Base-by-base conservation (phyloP, 2,888 invertebrate genomes). In the Eupithecia tripunctaria region DNA sequence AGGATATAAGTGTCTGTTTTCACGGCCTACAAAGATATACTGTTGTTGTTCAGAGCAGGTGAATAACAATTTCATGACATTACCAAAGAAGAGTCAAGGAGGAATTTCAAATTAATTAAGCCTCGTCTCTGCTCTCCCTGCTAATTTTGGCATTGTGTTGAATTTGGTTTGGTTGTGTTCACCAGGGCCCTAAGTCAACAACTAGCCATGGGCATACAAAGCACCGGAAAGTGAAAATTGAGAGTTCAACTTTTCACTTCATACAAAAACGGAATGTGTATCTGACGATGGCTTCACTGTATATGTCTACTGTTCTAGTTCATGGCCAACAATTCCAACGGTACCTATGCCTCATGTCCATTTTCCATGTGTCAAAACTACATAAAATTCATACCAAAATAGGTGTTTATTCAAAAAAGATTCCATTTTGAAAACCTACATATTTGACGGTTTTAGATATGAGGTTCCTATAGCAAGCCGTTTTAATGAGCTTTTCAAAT, bases 161-260 rank as follows among this genome's bases (percentile, higher is more conserved):
- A 74, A 78, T 70, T 75, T 76, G 65, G 72, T 56, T 56, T 32
- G 32, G 10, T 36, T 63, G 32, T 76, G 76, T 75, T 69, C 59
- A 78, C 68, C 68, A 66, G 18, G 79, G 83, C 81, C 83, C 87
- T 89, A 91, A 88, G 88, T 89, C 86, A 89, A 87, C 86, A 79
- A 86, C 86, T 32, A 32, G 2, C 32, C 0, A 32, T 4, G 32
- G 5, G 3, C 32, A 32, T 32, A 6, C 32, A 3, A 32, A 32
- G 32, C 6, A 6, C 6, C 6, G 32, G 6, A 29, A 29, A 29
- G 29, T 29, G 4, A 29, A 29, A 29, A 4, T 29, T 29, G 29
- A 29, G 29, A 29, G 29, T 29, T 29, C 29, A 29, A 29, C 29
- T 29, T 29, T 2, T 29, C 29, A 29, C 4, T n/a, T n/a, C n/a